Conservation (phyloP, 2,113 vertebrate species). For the Theristicus caerulescens region DNA sequence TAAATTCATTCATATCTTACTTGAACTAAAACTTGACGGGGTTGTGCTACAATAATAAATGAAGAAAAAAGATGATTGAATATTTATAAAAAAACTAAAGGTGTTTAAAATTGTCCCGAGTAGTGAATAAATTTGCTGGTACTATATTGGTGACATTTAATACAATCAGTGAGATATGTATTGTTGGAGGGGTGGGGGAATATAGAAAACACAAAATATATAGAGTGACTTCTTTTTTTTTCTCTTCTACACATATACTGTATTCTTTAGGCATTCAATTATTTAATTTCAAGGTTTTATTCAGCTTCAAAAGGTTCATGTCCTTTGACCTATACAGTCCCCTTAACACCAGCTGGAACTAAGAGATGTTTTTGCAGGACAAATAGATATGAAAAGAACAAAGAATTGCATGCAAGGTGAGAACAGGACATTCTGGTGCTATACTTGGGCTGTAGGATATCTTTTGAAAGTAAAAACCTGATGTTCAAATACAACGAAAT, state of each 20-base stretch:
- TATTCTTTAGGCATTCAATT: not conserved
- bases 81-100: not conserved
- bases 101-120: not conserved
- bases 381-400: slow-evolving; percentile 27
- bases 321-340: not conserved
- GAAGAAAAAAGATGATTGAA: accelerated
- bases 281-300: slow-evolving; percentile 22
- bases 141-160: not conserved
- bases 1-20: not conserved
- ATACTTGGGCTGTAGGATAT: not conserved
- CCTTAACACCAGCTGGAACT: not conserved
- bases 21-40: not conserved
- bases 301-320: not conserved
- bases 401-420: slow-evolving; percentile 10
- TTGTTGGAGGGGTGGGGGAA: not conserved
- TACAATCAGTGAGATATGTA: not conserved
- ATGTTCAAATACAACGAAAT: not conserved
- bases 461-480: not conserved
- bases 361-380: slow-evolving; percentile 18
- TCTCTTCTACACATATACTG: not conserved
- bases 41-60: not conserved
- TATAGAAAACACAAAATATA: not conserved
- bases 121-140: not conserved
- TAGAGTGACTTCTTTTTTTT: accelerated
- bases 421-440: not conserved